Conservation (phyloP, 35 echinoderm and acorn worm genomes). For the Apostichopus japonicus region DNA sequence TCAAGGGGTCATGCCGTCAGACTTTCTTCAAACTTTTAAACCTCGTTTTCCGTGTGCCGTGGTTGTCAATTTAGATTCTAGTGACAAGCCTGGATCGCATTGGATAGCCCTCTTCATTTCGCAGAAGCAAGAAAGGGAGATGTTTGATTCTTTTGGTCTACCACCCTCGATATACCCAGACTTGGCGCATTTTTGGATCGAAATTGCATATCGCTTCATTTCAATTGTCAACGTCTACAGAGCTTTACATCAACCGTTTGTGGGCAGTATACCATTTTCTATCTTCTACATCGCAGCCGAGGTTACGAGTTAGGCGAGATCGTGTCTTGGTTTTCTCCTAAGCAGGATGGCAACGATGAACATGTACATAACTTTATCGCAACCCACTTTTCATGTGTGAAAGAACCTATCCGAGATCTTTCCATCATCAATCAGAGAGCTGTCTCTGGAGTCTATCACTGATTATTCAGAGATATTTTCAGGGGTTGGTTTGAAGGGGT, state of each 20-base stretch:
- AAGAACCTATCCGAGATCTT: background rate
- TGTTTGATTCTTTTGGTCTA: background rate
- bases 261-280: background rate
- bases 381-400: background rate
- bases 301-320: background rate
- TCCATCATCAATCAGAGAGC: background rate
- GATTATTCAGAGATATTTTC: background rate
- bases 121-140: background rate
- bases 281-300: constrained; percentile 9
- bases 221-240: background rate
- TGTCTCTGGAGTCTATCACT: background rate
- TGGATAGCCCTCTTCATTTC: background rate
- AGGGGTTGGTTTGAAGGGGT: background rate
- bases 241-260: background rate
- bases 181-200: background rate
- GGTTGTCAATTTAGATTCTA: background rate
- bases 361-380: background rate
- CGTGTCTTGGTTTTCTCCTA: background rate
- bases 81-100: background rate
- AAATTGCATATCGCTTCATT: background rate
- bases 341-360: background rate
- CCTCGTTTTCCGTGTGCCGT: background rate
- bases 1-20: background rate
- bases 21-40: background rate
- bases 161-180: no score